Base-by-base conservation (phyloP, 1,140 invertebrate species). In the Heliconius melpomene region DNA sequence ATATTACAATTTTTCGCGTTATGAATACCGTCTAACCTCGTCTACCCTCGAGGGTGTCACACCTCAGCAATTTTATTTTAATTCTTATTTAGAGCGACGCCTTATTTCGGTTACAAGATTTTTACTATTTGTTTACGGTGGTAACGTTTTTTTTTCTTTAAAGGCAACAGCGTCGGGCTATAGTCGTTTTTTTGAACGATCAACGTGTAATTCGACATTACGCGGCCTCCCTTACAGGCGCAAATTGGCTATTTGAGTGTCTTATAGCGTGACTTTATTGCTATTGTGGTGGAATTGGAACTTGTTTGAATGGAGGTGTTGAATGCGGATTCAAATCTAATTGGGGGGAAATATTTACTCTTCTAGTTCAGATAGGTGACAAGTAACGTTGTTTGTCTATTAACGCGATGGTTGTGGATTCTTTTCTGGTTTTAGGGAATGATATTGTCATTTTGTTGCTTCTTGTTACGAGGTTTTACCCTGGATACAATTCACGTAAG, bases 1-100 rank as follows among this genome's bases (percentile, higher is more conserved):
- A 90, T 89, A 90, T 94, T 94, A 93, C 90, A 94, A 94, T 94
- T 94, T 94, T 92, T 94, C 91, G 92, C 91, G 83, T 94, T 94
- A 94, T 92, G 91, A 93, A 93, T 94, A 94, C 90, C 89, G 91
- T 87, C 87, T 87, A 83, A 84, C 87, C 88, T 74, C 74, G 75
- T 52, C 66, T 84, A 81, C 77, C 86, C 84, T 76, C 86, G 81
- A 82, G 89, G 90, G 91, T 90, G 89, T 92, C 91, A 91, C 92
- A 93, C 91, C 91, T 94, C 91, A 90, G 86, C 92, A 91, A 92
- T 93, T 92, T 88, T 91, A 91, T 89, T 93, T 92, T 94, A 94
- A 94, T 94, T 94, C 92, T 92, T 94, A 90, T 93, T 94, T 94
- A 94, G 91, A 92, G 87, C 91, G 86, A 86, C 89, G 85, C 88